phyloP scores from a whole-genome alignment of 92 coral and sea anemone species.

The Epizoanthus illoricatus region DNA sequence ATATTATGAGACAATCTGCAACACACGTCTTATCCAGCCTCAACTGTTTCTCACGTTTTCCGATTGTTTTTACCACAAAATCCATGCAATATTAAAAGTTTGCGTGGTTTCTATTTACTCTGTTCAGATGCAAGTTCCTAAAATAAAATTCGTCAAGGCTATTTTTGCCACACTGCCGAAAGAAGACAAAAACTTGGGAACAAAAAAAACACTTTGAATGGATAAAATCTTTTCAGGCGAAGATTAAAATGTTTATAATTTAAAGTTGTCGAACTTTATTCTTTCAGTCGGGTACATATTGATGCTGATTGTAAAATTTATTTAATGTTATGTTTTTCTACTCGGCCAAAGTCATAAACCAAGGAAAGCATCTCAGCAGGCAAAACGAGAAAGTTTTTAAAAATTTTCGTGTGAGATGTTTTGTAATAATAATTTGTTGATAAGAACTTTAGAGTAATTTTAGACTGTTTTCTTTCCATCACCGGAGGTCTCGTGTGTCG shows the following conservation, averaged over 20 bases:
- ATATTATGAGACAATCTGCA: no score
- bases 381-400: not conserved
- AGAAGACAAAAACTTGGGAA: no score
- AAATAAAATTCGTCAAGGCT: conserved; percentile 6
- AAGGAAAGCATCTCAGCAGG: not conserved
- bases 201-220: no score
- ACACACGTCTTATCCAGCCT: no score
- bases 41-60: no score
- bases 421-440: not conserved
- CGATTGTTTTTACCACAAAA: not conserved
- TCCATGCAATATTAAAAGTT: not conserved
- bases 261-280: not conserved
- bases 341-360: not conserved
- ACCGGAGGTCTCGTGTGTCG: not conserved
- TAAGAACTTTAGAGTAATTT: not conserved
- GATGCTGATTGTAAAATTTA: no score
- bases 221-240: not conserved
- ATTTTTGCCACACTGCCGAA: not conserved
- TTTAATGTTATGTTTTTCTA: not conserved
- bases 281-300: not conserved
- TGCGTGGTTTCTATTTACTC: conserved; percentile 6
- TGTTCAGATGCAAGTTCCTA: conserved; percentile 4
- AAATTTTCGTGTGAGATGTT: not conserved
- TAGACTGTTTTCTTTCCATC: not conserved
- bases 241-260: not conserved